Base-by-base conservation (phyloP, 2,797 vertebrate species). In the Ctenochaetus hawaiiensis region DNA sequence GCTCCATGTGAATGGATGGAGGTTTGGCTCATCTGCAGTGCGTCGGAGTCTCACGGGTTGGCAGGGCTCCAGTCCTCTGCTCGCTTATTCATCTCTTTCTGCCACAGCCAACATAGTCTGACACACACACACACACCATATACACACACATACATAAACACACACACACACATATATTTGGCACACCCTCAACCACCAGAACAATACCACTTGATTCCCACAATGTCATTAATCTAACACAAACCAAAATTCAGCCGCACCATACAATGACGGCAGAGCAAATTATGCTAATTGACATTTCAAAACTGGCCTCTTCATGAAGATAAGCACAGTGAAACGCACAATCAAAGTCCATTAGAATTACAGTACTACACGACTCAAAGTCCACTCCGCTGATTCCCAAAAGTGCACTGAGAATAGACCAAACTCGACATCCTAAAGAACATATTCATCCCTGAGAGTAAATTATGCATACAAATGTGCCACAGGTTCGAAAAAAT, bases 401-500 rank as follows among this genome's bases (percentile, higher is more conserved):
- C 75, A 49, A 72, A 81, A 86, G 89, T 81, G 62, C 44, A 22
- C 45, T 2, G 39, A 75, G 60, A 84, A 89, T 51, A 81, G 70
- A 87, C 86, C 77, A 67, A 88, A 87, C 67, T 83, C 45, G 22
- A 87, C 76, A 81, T 84, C 75, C 76, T 77, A 83, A 87, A 87
- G 86, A 91, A 93, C 91, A 93, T 90, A 89, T 86, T 89, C 91
- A 82, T 65, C 70, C 62, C 16, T 58, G 61, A 84, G 68, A 70
- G 82, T 93, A 86, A 94, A 93, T 93, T 90, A 93, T 92, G 88
- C 80, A 93, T 82, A 85, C 52, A 91, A 91, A 92, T 92, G 84
- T 93, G 92, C 84, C 88, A 92, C 87, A 90, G 89, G 90, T 94
- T 91, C 16, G 56, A 76, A 82, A 86, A 90, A 91, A 91, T 72